Percentiles rank a stretch among this genome's conserved stretches.
Evolutionary conservation across 2,797 vertebrate genomes (phyloP).

Genomic region (Darevskia mixta): DNA sequence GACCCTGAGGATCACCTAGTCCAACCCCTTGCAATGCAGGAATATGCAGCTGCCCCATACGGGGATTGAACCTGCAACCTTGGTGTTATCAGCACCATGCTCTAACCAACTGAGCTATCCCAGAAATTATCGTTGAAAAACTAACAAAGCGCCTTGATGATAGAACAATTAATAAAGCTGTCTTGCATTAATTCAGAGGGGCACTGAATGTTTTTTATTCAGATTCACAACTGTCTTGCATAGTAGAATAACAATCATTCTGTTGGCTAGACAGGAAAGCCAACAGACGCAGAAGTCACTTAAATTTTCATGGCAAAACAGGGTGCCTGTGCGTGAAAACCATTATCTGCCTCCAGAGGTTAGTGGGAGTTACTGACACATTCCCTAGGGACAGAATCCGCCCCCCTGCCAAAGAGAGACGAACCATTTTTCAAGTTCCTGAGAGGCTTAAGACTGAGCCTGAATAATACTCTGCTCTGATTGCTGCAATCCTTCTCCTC

Average conservation of each 20-base stretch:
- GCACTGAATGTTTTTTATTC: neutral
- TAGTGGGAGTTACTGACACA: neutral
- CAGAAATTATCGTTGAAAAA: too few relatives aligned
- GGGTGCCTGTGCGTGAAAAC: neutral
- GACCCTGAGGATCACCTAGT: too few relatives aligned
- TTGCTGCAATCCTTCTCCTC: conserved; percentile 19
- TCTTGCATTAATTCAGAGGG: too few relatives aligned
- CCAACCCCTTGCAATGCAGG: too few relatives aligned
- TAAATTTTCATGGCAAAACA: neutral
- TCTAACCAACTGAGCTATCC: too few relatives aligned
- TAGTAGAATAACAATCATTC: neutral
- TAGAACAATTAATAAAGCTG: too few relatives aligned
- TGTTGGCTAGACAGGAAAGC: neutral
- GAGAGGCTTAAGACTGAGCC: neutral
- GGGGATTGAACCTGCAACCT: too few relatives aligned
- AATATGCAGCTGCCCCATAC: too few relatives aligned
- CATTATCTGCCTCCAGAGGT: neutral
- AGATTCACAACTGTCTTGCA: neutral
- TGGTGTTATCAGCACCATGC: too few relatives aligned
- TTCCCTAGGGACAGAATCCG: neutral
- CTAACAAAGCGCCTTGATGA: too few relatives aligned
- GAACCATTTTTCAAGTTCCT: conserved; percentile 20
- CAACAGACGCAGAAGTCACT: too few relatives aligned
- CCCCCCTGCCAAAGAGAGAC: neutral
- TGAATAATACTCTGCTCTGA: conserved; percentile 7